Evolutionary conservation across 2,113 vertebrate species (phyloP).

Genomic region (Microcebus tavaratra): DNA sequence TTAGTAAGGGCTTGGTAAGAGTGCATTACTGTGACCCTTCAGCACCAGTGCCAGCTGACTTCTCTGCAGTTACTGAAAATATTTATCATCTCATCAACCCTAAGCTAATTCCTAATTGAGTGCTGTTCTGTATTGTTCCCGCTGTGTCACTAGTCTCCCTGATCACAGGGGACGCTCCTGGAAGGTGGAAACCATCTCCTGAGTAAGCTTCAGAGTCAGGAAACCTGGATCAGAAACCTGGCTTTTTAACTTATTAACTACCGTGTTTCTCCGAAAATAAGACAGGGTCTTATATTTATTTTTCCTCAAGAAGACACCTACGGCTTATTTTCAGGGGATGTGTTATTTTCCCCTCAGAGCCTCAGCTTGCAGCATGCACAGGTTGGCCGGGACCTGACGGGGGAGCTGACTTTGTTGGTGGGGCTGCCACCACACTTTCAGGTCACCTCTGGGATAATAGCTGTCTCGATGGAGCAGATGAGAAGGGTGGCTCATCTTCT

Average conservation of each 20-base stretch:
- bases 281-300: too few species aligned
- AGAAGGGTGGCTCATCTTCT: too few species aligned
- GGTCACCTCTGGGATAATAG: too few species aligned
- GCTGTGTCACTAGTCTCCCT: background rate
- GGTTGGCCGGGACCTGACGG: too few species aligned
- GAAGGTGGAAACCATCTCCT: background rate
- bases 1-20: background rate
- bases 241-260: background rate
- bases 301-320: too few species aligned
- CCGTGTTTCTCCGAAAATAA: too few species aligned
- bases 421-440: too few species aligned
- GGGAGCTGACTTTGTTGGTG: too few species aligned
- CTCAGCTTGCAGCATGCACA: too few species aligned
- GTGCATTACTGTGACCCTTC: background rate
- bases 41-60: background rate
- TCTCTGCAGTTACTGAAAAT: background rate
- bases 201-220: background rate
- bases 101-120: background rate
- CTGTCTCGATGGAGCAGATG: too few species aligned
- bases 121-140: background rate
- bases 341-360: too few species aligned
- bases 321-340: too few species aligned
- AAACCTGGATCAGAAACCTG: background rate
- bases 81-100: background rate
- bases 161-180: background rate